Base-by-base conservation (phyloP, 2,113 vertebrate genomes). In the Oceanodroma tethys region DNA sequence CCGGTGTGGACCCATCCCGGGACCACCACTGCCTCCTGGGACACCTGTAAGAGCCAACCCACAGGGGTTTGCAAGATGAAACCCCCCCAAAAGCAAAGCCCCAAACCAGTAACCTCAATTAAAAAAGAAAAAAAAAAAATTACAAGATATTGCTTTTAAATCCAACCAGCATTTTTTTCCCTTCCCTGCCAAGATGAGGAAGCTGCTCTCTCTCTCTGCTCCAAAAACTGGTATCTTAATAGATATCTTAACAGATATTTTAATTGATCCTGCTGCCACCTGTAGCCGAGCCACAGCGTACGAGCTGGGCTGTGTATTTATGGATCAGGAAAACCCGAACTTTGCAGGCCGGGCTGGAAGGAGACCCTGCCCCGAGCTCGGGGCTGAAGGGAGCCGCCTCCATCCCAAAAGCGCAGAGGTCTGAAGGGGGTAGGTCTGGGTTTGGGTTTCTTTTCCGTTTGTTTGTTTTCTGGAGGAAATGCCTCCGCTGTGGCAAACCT, bases 381-480 rank as follows among this genome's bases (percentile, higher is more conserved):
- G 27, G 26, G 36, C 53, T 0, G 1, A 13, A 17, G 10, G 25
- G 43, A 89, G 23, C 22, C 5, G 8, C 6, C 63, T 38, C 88
- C 55, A 43, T 21, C 63, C 78, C 56, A n/a, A 30, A 3, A n/a
- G 34, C 9, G 3, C 63, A 63, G 29, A 14, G 40, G 3, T 16
- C 55, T 42, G 70, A n/a, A 82, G 25, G 6, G 25, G 30, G 16
- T 8, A 25, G 30, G 16, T 8, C 21, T 19, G 11, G 32, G 23
- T 5, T 16, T 67, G 40, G 17, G 14, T 13, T 3, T 15, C 63
- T 36, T 13, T 4, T 1, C 42, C 45, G 42, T 36, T 58, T 80
- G 53, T 67, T 92, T 78, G 52, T 81, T 93, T 88, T 63, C 65
- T 67, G 42, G 40, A 90, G 85, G 68, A 92, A 95, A 62, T 27